Evolutionary conservation across 2,113 vertebrate species (phyloP).

Genomic region (Quiscalus mexicanus): DNA sequence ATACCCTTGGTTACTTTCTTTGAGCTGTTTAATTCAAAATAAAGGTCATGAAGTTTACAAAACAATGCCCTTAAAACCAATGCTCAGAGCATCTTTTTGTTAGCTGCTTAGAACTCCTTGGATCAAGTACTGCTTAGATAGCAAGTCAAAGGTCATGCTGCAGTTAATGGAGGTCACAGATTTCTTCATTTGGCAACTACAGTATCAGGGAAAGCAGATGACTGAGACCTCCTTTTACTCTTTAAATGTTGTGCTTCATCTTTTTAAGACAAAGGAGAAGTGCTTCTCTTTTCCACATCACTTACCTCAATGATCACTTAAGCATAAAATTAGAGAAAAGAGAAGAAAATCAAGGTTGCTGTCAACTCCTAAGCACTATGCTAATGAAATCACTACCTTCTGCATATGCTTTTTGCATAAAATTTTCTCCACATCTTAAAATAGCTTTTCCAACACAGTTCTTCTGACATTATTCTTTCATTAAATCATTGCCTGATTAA

Average conservation of each 20-base stretch:
- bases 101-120: background rate
- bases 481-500: constrained; percentile 69
- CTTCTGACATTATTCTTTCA: constrained; percentile 68
- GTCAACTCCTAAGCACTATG: constrained; percentile 56
- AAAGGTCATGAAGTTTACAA: background rate
- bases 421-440: constrained; percentile 65
- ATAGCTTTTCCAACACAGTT: constrained; percentile 56
- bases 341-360: constrained; percentile 51
- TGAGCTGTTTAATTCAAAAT: background rate
- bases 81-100: background rate
- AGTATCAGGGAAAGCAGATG: background rate
- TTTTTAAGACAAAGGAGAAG: constrained; percentile 43
- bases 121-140: background rate
- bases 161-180: background rate
- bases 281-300: constrained; percentile 42
- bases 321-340: constrained; percentile 68
- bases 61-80: background rate
- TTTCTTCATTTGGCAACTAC: background rate
- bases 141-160: background rate
- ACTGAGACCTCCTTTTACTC: background rate
- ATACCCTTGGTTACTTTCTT: background rate
- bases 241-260: constrained; percentile 18
- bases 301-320: constrained; percentile 60
- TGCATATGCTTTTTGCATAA: constrained; percentile 49
- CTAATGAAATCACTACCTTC: constrained; percentile 64